Evolutionary conservation across 2,888 invertebrate species (phyloP).

Genomic region (Hoplodrina blanda): DNA sequence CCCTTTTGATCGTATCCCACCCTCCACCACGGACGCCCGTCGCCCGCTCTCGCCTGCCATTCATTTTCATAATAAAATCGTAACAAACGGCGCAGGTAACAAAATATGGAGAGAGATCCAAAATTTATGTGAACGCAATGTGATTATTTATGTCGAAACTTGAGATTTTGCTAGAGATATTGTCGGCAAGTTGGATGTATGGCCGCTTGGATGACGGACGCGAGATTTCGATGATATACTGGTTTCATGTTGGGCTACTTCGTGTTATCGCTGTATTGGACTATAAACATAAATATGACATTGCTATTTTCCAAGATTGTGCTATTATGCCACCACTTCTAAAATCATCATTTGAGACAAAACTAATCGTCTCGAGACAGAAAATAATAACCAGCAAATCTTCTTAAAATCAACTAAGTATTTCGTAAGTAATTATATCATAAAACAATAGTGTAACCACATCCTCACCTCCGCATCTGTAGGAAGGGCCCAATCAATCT

Average conservation of each 20-base stretch:
- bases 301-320: constrained; percentile 7
- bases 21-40: constrained; percentile 63
- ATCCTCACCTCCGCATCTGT: constrained; percentile 78
- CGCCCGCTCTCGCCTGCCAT: constrained; percentile 81
- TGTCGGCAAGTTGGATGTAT: constrained; percentile 66
- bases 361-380: constrained; percentile 8
- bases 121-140: constrained; percentile 86
- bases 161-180: constrained; percentile 76
- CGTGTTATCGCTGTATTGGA: constrained; percentile 25
- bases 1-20: constrained; percentile 86
- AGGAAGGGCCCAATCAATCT: constrained; percentile 89
- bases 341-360: constrained; percentile 21
- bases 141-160: constrained; percentile 84
- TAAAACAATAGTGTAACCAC: constrained; percentile 61
- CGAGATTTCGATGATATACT: constrained; percentile 59
- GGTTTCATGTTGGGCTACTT: constrained; percentile 23
- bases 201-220: constrained; percentile 56
- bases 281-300: constrained; percentile 28
- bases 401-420: constrained; percentile 21
- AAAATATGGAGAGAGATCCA: constrained; percentile 89
- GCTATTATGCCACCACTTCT: not conserved
- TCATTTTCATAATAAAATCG: constrained; percentile 91
- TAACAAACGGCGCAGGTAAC: constrained; percentile 90
- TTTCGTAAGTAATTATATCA: constrained; percentile 28
- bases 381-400: constrained; percentile 19